A percentile compares a stretch with the other conserved stretches of the same genome.
phyloP scores from a whole-genome alignment of 2,888 invertebrate genomes.

The Trichogramma evanescens region DNA sequence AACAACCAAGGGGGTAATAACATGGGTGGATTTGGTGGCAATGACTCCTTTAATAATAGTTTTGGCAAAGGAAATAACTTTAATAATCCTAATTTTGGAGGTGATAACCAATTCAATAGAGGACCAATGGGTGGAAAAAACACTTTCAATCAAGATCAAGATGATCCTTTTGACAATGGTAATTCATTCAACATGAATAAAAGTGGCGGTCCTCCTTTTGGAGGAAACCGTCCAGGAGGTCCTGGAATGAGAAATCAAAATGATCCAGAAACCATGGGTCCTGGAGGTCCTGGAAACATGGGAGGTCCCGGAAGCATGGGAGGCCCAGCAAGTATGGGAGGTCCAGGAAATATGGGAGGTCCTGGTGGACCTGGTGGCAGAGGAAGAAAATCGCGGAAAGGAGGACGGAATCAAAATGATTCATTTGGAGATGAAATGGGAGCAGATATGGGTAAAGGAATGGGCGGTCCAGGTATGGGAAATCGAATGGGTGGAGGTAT shows the following conservation, averaged over 20 bases:
- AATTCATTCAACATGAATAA: conserved; percentile 18
- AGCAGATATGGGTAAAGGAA: conserved; percentile 3
- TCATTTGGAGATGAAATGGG: conserved; percentile 25
- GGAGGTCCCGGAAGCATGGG: conserved; percentile 24
- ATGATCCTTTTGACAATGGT: conserved; percentile 21
- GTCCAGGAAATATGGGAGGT: conserved; percentile 23
- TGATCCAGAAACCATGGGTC: conserved; percentile 12
- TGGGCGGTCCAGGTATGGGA: conserved; percentile 5
- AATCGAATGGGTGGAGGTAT: conserved; percentile 9
- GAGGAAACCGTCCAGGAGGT: conserved; percentile 26
- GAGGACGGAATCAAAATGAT: conserved; percentile 39
- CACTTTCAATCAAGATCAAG: conserved; percentile 23
- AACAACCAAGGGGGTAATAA: conserved; percentile 15
- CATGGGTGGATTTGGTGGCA: conserved; percentile 18
- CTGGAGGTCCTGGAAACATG: conserved; percentile 17
- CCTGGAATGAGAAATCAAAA: conserved; percentile 24
- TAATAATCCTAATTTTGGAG: conserved; percentile 28
- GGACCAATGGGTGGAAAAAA: conserved; percentile 16
- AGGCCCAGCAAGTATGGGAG: conserved; percentile 22
- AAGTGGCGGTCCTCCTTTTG: conserved; percentile 16
- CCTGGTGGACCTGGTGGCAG: conserved; percentile 20
- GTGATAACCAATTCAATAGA: conserved; percentile 26
- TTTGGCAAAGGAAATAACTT: conserved; percentile 32
- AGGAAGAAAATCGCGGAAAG: conserved; percentile 26
- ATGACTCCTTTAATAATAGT: conserved; percentile 22